These are phyloP conservation scores for Platyscapa corneri DNA, from an alignment of 1,140 invertebrate species.

Conservation along the genomic window DNA sequence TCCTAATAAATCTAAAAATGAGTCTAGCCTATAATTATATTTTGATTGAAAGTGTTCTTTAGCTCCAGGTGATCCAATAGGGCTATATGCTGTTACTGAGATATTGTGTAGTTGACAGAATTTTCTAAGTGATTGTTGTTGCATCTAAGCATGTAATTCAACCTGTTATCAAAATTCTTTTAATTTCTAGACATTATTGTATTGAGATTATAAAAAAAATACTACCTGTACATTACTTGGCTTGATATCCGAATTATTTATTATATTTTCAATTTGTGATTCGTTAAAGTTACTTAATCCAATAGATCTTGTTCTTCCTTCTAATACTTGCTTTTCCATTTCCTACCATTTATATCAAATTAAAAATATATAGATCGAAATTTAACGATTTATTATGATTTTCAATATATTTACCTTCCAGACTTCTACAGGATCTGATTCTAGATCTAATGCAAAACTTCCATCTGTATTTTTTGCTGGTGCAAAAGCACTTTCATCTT, in stretches of 20 bases:
- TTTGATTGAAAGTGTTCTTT: slow-evolving; percentile 71
- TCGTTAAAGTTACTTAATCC: slow-evolving; percentile 89
- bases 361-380: neutral
- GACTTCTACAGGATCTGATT: slow-evolving; percentile 81
- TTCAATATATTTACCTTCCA: slow-evolving; percentile 88
- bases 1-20: slow-evolving; percentile 81
- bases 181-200: slow-evolving; percentile 27
- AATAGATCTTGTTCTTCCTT: slow-evolving; percentile 80
- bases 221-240: slow-evolving; percentile 83
- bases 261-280: slow-evolving; percentile 79
- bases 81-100: slow-evolving; percentile 87
- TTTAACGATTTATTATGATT: no score
- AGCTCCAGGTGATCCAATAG: slow-evolving; percentile 83
- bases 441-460: slow-evolving; percentile 78
- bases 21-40: slow-evolving; percentile 74
- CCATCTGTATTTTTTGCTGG: slow-evolving; percentile 77
- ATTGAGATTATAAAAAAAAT: slow-evolving; percentile 30
- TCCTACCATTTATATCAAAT: slow-evolving; percentile 72
- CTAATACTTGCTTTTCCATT: slow-evolving; percentile 84
- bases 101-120: slow-evolving; percentile 85
- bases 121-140: slow-evolving; percentile 84
- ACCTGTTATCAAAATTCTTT: slow-evolving; percentile 74
- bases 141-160: slow-evolving; percentile 88
- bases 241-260: slow-evolving; percentile 79
- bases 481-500: slow-evolving; percentile 72